phyloP scores from a whole-genome alignment of 2,113 vertebrate species.

The Agapornis roseicollis region DNA sequence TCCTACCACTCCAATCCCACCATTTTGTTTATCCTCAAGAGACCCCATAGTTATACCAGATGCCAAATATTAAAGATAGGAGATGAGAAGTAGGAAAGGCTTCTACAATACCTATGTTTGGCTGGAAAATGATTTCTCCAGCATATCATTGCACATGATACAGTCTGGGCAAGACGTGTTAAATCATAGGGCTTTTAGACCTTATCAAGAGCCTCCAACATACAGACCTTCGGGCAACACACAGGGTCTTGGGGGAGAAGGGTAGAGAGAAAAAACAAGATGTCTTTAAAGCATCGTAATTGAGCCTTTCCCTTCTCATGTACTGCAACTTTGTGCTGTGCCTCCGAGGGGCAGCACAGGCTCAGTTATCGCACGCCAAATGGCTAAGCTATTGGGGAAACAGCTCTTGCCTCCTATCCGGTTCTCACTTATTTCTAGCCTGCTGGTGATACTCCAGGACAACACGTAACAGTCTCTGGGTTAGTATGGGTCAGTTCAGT shows the following conservation, averaged over 20 bases:
- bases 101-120: not conserved
- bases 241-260: not conserved
- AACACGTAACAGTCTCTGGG: not conserved
- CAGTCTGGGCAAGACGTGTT: not conserved
- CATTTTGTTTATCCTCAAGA: not conserved
- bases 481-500: not conserved
- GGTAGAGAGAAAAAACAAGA: not conserved
- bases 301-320: not conserved
- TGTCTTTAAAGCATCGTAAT: not conserved
- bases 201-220: not conserved
- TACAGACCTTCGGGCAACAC: not conserved
- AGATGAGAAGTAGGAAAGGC: not conserved
- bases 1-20: not conserved
- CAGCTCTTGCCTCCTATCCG: not conserved
- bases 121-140: not conserved
- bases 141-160: not conserved
- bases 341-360: conserved; percentile 34
- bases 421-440: not conserved
- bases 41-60: not conserved
- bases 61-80: not conserved
- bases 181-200: not conserved
- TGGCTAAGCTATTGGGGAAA: not conserved
- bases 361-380: not conserved
- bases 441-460: not conserved
- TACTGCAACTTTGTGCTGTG: not conserved